Evolutionary conservation across 2,113 vertebrate species (phyloP).

Genomic region (Microtus montanus): DNA sequence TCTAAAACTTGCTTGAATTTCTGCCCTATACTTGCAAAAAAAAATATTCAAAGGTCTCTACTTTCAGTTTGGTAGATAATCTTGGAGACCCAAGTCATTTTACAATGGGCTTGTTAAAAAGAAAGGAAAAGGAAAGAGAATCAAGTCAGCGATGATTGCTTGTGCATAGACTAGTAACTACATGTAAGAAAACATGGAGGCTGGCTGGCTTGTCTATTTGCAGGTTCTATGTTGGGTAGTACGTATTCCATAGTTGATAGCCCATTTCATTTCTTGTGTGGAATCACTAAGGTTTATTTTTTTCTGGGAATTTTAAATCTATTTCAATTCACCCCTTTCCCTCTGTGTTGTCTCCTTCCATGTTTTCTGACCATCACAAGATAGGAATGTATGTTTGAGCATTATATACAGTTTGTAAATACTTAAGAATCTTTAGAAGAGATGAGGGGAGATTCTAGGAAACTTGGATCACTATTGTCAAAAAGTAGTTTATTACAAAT

Average conservation of each 20-base stretch:
- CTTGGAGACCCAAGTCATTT: background rate
- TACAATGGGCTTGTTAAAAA: slow-evolving; percentile 16
- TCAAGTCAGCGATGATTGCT: background rate
- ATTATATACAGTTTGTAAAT: background rate
- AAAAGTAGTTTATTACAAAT: background rate
- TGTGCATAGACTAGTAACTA: background rate
- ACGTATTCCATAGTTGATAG: background rate
- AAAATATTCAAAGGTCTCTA: background rate
- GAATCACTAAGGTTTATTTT: background rate
- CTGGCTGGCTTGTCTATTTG: background rate
- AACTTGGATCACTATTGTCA: background rate
- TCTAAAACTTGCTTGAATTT: background rate
- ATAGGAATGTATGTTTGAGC: background rate
- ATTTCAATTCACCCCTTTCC: background rate
- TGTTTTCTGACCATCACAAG: background rate
- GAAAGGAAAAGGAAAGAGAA: background rate
- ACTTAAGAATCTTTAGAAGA: background rate
- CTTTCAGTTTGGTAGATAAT: background rate
- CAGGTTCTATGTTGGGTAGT: fast-evolving
- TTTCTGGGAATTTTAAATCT: background rate
- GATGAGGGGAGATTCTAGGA: background rate
- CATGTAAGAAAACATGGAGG: background rate
- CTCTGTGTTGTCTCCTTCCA: background rate
- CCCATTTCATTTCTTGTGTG: background rate
- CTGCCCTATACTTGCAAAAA: background rate